These are phyloP conservation scores for Meda fulgida DNA, from an alignment of 2,797 vertebrate species.

Conservation along the genomic window DNA sequence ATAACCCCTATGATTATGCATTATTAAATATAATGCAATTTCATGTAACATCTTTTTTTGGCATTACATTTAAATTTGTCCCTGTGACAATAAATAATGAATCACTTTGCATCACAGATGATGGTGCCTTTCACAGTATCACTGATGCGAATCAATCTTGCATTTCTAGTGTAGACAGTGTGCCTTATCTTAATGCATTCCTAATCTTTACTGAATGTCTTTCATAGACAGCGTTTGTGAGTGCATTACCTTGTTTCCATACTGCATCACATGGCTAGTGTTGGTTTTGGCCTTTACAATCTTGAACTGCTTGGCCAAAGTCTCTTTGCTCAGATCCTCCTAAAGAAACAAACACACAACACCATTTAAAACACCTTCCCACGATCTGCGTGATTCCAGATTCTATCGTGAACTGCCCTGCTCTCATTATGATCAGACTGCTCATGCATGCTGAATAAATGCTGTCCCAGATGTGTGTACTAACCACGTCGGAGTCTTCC, in stretches of 20 bases:
- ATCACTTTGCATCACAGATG: neutral
- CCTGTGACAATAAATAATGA: neutral
- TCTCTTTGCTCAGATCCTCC: slow-evolving; percentile 92
- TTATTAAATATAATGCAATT: neutral
- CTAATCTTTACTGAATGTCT: neutral
- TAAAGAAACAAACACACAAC: slow-evolving; percentile 64
- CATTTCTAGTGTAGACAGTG: neutral
- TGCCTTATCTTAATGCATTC: neutral
- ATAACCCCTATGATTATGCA: neutral
- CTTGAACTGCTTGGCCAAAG: slow-evolving; percentile 88
- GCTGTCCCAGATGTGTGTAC: slow-evolving; percentile 17
- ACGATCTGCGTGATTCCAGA: neutral
- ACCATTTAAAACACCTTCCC: neutral
- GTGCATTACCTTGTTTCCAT: slow-evolving; percentile 87
- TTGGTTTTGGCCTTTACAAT: slow-evolving; percentile 90
- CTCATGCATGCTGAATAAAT: neutral
- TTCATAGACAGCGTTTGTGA: neutral
- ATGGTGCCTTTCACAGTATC: neutral
- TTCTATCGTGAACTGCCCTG: neutral
- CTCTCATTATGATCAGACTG: neutral
- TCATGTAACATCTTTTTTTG: neutral
- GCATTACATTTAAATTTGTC: neutral
- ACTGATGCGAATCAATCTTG: neutral
- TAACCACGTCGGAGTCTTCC: slow-evolving; percentile 94
- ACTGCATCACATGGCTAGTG: slow-evolving; percentile 98